Evolutionary conservation across 2,888 invertebrate genomes (phyloP), one percentile per base, ranked within the genome.

Genomic region (Dasypogon diadema): DNA sequence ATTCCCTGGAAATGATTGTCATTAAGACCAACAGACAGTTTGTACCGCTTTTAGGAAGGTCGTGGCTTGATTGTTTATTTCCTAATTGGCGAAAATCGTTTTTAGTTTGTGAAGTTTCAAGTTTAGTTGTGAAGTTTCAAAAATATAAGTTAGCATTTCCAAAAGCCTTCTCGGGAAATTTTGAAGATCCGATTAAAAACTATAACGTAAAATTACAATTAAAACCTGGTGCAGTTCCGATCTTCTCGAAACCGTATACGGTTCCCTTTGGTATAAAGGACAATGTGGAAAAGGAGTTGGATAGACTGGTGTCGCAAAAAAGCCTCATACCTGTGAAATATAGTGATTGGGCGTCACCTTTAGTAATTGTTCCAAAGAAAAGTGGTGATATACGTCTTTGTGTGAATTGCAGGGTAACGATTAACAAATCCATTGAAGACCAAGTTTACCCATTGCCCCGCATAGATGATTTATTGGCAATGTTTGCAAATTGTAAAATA

Each of bases 341-440:
- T 46, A 68, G 75, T 8, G 75, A 77, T 22, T 79, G 79, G 77
- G 80, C 76, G 6, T 5, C 30, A 3, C 30, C 30, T 5, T 3
- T 30, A 30, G 30, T 30, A 30, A 30, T 30, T 5, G 30, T 8
- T 8, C n/a, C n/a, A n/a, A 79, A 80, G 30, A 58, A 74, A 21
- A 78, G 77, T 54, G 76, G 77, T 10, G 42, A 58, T 18, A 42
- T 80, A 42, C 48, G 75, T 58, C 10, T 77, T 1, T 77, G 75
- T 16, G 63, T 58, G 16, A 79, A 76, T 56, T 79, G 48, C 75
- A 80, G 77, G 22, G 76, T 77, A 12, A 79, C 80, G 12, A 16
- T 80, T 3, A 80, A 80, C 63, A 75, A 74, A 42, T 46, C 55
- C 8, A 77, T 77, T 16, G 58, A 68, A 14, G 76, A 72, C 26